phyloP scores from a whole-genome alignment of 2,113 vertebrate species.

The Pachycephala philippinensis region DNA sequence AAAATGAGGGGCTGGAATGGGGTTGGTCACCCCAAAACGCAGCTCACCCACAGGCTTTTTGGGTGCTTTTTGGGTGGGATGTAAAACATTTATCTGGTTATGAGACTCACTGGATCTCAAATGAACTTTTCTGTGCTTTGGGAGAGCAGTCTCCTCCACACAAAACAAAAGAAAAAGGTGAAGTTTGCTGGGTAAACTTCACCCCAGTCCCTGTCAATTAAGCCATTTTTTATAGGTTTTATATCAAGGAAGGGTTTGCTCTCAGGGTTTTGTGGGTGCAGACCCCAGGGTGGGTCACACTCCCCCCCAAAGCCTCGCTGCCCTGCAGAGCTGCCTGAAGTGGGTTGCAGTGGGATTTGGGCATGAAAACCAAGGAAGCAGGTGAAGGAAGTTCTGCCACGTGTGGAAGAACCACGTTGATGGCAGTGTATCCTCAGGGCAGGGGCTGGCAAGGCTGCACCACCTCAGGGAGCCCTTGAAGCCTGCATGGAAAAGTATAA shows the following conservation, averaged over 20 bases:
- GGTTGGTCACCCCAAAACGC: neutral
- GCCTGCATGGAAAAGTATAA: neutral
- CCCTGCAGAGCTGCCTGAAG: neutral
- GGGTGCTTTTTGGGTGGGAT: neutral
- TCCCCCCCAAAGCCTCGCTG: neutral
- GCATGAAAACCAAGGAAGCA: neutral
- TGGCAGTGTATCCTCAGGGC: rapidly evolving
- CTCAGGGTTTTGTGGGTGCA: neutral
- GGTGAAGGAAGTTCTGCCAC: rapidly evolving
- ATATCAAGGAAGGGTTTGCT: neutral
- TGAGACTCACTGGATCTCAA: neutral
- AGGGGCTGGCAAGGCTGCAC: neutral
- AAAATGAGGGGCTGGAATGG: neutral
- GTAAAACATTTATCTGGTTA: neutral
- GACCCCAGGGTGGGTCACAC: neutral
- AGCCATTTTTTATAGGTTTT: neutral
- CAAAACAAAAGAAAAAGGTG: neutral
- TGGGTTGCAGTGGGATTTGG: neutral
- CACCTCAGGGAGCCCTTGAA: neutral
- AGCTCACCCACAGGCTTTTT: neutral
- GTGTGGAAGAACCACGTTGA: neutral
- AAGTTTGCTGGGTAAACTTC: neutral
- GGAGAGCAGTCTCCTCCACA: neutral
- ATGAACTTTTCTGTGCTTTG: neutral
- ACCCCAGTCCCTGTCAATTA: neutral